These are phyloP conservation scores for Myrmecobius fasciatus DNA, from an alignment of 2,113 vertebrate genomes.

Conservation along the genomic window DNA sequence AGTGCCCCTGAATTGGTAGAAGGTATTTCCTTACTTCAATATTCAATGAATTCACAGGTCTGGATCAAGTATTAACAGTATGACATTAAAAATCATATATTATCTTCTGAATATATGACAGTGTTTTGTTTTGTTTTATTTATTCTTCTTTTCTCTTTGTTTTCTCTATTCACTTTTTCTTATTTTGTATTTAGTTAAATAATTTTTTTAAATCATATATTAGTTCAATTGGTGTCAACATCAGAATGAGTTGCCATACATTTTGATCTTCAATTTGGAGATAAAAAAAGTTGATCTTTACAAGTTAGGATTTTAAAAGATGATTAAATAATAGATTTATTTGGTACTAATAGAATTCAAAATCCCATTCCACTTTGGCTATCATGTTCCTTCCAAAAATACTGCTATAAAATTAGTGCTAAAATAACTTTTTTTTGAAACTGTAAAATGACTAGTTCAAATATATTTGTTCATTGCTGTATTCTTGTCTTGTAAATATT, in stretches of 20 bases:
- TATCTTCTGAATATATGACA: no score
- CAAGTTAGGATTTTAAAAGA: background rate
- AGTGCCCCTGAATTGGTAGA: background rate
- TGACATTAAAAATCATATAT: background rate
- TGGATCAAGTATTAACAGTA: background rate
- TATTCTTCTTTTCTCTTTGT: no score
- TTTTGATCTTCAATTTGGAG: background rate
- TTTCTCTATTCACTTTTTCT: no score
- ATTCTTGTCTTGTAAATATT: background rate
- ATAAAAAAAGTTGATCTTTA: background rate
- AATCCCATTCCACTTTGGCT: background rate
- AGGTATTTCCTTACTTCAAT: background rate
- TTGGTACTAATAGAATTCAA: background rate
- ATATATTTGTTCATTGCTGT: background rate
- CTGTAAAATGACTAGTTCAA: conserved; percentile 26
- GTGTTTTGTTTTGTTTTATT: no score
- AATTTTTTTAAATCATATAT: background rate
- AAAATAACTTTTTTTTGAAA: conserved; percentile 15
- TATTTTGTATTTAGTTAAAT: no score
- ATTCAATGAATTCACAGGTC: background rate
- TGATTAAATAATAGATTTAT: conserved; percentile 27
- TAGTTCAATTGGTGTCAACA: background rate
- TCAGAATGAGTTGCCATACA: background rate
- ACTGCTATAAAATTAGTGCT: background rate
- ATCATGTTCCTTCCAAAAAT: conserved; percentile 11